phyloP scores from a whole-genome alignment of 1,140 invertebrate genomes.

The Frieseomelitta varia region DNA sequence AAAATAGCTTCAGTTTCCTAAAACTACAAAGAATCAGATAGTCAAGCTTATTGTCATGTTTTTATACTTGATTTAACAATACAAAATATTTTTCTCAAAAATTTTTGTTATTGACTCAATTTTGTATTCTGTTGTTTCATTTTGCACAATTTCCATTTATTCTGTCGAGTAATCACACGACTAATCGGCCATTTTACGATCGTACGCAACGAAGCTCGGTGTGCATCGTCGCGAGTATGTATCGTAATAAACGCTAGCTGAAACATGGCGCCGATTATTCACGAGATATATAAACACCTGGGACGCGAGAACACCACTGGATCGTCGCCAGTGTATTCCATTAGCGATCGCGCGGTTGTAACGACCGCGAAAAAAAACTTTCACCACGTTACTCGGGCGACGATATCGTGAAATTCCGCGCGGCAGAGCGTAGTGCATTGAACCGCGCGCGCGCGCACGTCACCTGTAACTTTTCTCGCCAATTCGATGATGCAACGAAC shows the following conservation, averaged over 20 bases:
- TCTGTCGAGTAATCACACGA: neutral
- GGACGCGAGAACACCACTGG: neutral
- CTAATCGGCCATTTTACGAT: neutral
- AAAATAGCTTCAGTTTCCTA: too few species aligned
- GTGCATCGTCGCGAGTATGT: neutral
- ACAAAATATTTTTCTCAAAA: too few species aligned
- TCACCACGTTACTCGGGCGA: constrained; percentile 18
- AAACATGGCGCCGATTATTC: neutral
- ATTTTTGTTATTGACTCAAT: too few species aligned
- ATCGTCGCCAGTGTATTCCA: constrained; percentile 14
- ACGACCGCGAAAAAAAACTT: constrained; percentile 16
- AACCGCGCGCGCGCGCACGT: neutral
- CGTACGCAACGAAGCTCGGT: neutral
- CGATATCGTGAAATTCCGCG: constrained; percentile 23
- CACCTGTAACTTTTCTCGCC: neutral
- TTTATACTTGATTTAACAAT: too few species aligned
- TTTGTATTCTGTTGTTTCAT: too few species aligned
- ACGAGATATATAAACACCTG: constrained; percentile 11
- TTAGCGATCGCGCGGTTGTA: neutral
- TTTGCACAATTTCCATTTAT: neutral
- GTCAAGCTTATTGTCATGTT: too few species aligned
- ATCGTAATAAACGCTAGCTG: constrained; percentile 2
- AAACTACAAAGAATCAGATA: too few species aligned
- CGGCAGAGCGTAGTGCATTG: constrained; percentile 5
- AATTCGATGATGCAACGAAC: neutral